Base-by-base conservation (phyloP, 2,888 invertebrate genomes). In the Atherix ibis region DNA sequence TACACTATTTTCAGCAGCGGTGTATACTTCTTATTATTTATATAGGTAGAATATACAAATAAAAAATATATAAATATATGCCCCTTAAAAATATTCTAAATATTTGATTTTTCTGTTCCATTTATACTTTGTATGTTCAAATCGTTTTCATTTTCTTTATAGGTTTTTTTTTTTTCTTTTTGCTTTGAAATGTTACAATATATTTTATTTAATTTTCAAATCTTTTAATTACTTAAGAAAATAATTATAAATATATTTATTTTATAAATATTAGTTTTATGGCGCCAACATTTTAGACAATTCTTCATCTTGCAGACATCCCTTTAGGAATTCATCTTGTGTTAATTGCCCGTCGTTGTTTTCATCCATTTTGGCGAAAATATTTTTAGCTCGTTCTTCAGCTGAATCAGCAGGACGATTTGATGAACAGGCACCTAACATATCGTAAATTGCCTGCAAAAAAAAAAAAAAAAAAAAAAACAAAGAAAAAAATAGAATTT, bases 281-380 rank as follows among this genome's bases (percentile, higher is more conserved):
- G 88, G 88, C 50, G 88, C 87, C 56, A 89, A 70, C 88, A 89
- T 88, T 65, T 89, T 89, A 42, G 87, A 88, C 43, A 92, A 69
- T 62, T 91, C 89, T 64, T 91, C 91, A 57, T 94, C 94, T 63
- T 92, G 89, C 56, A 94, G 77, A 62, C 95, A 95, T 39, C 94
- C 95, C 63, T 94, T 91, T 43, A 95, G 76, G 65, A 95, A 95
- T 68, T 98, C 97, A 46, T 95, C 92, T 65, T 94, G 89, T 45
- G 92, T 92, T 55, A 95, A 73, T 63, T 94, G 92, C 40, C 95
- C 95, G 63, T 98, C 97, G 66, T 91, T 89, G 71, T 98, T 97
- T 58, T 91, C 88, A 63, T 98, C 97, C 97, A 98, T 97, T 66
- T 94, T 94, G 40, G 91, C 91, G 65, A 98, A 98, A 53, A 98